Percentiles rank a stretch among this genome's conserved stretches.
Evolutionary conservation across 2,888 invertebrate genomes (phyloP).

Genomic region (Heliconius sara): DNA sequence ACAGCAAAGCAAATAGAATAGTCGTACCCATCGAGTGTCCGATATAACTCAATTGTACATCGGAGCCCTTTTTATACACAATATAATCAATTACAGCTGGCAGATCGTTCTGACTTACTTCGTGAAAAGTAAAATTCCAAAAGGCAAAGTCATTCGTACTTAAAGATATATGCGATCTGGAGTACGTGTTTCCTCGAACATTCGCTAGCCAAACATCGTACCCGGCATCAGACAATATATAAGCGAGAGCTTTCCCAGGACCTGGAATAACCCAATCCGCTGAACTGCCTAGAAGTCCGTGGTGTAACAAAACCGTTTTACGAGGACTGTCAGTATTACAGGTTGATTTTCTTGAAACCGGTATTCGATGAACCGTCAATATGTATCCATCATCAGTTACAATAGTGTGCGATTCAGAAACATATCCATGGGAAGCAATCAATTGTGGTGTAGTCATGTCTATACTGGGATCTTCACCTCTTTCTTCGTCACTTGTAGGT

Average conservation of each 20-base stretch:
- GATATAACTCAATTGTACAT: slow-evolving; percentile 86
- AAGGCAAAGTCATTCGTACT: slow-evolving; percentile 83
- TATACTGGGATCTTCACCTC: slow-evolving; percentile 65
- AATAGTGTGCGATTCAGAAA: slow-evolving; percentile 88
- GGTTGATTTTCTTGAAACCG: slow-evolving; percentile 76
- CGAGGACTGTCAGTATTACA: slow-evolving; percentile 55
- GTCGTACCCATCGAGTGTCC: slow-evolving; percentile 97
- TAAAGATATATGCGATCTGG: slow-evolving; percentile 85
- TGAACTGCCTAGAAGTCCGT: slow-evolving; percentile 91
- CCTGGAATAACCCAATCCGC: slow-evolving; percentile 90
- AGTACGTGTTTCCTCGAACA: slow-evolving; percentile 91
- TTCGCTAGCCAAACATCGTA: slow-evolving; percentile 94
- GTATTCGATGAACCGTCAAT: slow-evolving; percentile 92
- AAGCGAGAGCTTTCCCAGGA: slow-evolving; percentile 86
- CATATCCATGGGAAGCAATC: slow-evolving; percentile 85
- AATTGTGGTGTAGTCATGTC: slow-evolving; percentile 75
- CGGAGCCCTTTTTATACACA: slow-evolving; percentile 71
- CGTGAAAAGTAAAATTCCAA: slow-evolving; percentile 93
- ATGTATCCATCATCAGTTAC: slow-evolving; percentile 93
- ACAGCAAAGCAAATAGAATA: slow-evolving; percentile 88
- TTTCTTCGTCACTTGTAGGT: slow-evolving; percentile 54
- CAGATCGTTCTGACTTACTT: slow-evolving; percentile 93
- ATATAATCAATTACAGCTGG: slow-evolving; percentile 92
- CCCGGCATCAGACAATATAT: slow-evolving; percentile 86
- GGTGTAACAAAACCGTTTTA: slow-evolving; percentile 88